Evolutionary conservation across 2,797 vertebrate genomes (phyloP), one percentile per base, ranked within the genome.

Genomic region (Sarcophilus harrisii): DNA sequence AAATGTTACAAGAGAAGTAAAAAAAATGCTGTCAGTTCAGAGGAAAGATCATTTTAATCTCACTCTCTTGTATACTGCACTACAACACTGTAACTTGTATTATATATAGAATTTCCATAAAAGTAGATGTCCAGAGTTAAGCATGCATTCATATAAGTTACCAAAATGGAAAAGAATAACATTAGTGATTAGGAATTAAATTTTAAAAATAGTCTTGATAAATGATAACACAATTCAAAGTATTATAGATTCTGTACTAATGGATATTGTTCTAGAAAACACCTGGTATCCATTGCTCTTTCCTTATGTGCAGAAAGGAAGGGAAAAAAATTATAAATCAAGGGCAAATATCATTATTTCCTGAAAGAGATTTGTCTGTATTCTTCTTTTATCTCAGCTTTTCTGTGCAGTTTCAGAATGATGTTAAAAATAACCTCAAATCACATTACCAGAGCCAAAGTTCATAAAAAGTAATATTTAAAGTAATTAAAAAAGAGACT

Each of bases 281-380:
- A 30, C 55, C 57, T 57, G 2, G 27, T 94, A 5, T 60, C 59
- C 32, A 52, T 96, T 4, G 66, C 10, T 92, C 62, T 45, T 81
- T 57, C n/a, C 90, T 52, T 57, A 93, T 93, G 54, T 94, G 59
- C 4, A 58, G 54, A 58, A 11, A 16, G 93, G 45, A 55, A 55
- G 1, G 4, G 1, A 94, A 57, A 91, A 32, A 91, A 89, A 90
- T 28, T 95, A 57, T 90, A 55, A 95, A 58, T 73, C 89, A 92
- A 57, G 92, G 21, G 27, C 14, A 58, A 94, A 28, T 57, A 58
- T 90, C 2, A 18, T 73, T 94, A 54, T 32, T 29, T 90, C 90
- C 32, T 13, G 30, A 57, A 52, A 52, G 18, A 58, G 38, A 89
- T 89, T 89, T n/a, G 18, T 81, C 14, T 91, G 0, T 8, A n/a